Conservation (phyloP, 2,888 invertebrate genomes). For the Incurvaria masculella region DNA sequence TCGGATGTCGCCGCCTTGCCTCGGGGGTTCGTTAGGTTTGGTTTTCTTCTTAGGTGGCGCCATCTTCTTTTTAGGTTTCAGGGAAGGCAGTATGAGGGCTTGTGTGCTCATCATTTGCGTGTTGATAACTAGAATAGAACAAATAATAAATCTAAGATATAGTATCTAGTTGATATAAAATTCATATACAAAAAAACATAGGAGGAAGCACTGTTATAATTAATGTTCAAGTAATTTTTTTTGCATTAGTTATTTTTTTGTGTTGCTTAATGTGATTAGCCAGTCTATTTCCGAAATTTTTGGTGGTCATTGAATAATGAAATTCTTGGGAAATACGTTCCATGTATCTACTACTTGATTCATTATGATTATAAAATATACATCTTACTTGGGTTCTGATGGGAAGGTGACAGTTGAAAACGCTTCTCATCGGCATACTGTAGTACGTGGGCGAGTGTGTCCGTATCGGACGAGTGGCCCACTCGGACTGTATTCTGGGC, state of each 20-base stretch:
- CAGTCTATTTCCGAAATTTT: no score
- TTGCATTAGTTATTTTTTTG: no score
- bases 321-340: no score
- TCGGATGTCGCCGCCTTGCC: conserved; percentile 54
- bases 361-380: no score
- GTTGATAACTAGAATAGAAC: conserved; percentile 24
- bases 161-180: no score
- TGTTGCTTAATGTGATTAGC: no score
- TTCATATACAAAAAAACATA: no score
- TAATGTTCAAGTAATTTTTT: no score
- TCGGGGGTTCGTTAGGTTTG: conserved; percentile 23
- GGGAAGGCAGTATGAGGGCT: conserved; percentile 12
- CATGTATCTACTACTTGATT: no score
- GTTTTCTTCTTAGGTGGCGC: conserved; percentile 14
- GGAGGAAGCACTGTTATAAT: no score
- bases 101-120: conserved; percentile 26
- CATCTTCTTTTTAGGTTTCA: conserved; percentile 10
- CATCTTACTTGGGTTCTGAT: conserved; percentile 41
- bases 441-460: conserved; percentile 41
- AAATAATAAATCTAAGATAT: conserved; percentile 2
- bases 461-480: conserved; percentile 42
- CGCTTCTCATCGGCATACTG: conserved; percentile 48
- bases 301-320: no score
- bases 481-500: conserved; percentile 41
- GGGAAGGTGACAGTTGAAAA: conserved; percentile 38